These are phyloP conservation scores for Leucosticte australis DNA, from an alignment of 2,113 vertebrate species.

Conservation along the genomic window DNA sequence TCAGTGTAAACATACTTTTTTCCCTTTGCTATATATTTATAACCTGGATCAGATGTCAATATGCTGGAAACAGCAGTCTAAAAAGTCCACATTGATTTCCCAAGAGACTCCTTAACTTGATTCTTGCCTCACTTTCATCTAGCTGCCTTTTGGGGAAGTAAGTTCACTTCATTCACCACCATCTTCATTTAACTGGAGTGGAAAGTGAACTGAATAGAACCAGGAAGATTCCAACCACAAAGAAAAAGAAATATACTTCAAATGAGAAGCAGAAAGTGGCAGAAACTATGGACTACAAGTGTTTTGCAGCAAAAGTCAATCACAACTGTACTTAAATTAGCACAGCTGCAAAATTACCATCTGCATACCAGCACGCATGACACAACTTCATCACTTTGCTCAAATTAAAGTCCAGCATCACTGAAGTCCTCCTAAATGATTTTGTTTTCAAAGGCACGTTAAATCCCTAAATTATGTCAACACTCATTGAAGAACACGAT, in stretches of 20 bases:
- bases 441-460: not conserved
- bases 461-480: not conserved
- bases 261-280: constrained; percentile 20
- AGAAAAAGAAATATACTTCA: not conserved
- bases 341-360: not conserved
- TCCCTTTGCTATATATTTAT: not conserved
- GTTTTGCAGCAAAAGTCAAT: not conserved
- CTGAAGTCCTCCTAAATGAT: not conserved
- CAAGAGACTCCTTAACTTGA: not conserved
- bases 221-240: constrained; percentile 22
- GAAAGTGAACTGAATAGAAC: constrained; percentile 17
- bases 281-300: not conserved
- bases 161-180: not conserved
- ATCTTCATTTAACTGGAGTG: not conserved
- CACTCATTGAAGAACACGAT: not conserved
- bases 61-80: not conserved
- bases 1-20: not conserved
- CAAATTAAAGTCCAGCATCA: not conserved
- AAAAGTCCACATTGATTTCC: not conserved
- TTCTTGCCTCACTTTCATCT: not conserved
- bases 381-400: not conserved
- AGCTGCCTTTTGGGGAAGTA: not conserved
- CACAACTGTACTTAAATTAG: not conserved
- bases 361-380: not conserved
- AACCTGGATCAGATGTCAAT: not conserved